These are phyloP conservation scores for Phrynocephalus vlangalii DNA, from an alignment of 2,797 vertebrate species.

Conservation along the genomic window DNA sequence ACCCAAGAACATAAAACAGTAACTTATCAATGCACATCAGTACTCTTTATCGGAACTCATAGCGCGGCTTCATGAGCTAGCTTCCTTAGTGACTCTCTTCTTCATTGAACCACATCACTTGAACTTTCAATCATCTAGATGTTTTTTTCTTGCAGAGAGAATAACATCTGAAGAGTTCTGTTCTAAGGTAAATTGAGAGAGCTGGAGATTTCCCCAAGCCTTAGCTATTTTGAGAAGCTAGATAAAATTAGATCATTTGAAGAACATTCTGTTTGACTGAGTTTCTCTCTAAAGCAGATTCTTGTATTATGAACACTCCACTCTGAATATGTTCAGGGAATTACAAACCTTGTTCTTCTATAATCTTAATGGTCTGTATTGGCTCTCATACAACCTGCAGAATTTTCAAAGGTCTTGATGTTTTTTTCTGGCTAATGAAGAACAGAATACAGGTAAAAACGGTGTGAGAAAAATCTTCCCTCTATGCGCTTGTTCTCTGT, in stretches of 20 bases:
- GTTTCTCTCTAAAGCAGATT: background rate
- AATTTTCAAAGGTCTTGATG: background rate
- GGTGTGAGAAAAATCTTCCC: background rate
- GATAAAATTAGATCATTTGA: background rate
- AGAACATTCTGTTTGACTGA: background rate
- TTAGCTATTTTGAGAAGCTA: background rate
- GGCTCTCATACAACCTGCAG: fast-evolving
- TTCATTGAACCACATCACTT: background rate
- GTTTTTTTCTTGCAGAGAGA: background rate
- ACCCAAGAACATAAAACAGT: background rate
- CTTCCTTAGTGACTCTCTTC: background rate
- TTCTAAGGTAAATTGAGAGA: background rate
- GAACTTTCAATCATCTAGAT: background rate
- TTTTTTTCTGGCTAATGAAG: background rate
- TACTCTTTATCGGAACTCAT: background rate
- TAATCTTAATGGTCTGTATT: background rate
- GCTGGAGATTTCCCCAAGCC: background rate
- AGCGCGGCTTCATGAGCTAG: background rate
- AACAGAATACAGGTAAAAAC: background rate
- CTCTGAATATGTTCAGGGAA: background rate
- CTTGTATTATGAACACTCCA: background rate
- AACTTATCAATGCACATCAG: background rate
- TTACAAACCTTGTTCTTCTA: fast-evolving
- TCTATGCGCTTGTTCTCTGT: slow-evolving; percentile 2
- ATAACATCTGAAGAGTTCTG: background rate